Conservation (phyloP, 2,797 vertebrate species). For the Salmo trutta region DNA sequence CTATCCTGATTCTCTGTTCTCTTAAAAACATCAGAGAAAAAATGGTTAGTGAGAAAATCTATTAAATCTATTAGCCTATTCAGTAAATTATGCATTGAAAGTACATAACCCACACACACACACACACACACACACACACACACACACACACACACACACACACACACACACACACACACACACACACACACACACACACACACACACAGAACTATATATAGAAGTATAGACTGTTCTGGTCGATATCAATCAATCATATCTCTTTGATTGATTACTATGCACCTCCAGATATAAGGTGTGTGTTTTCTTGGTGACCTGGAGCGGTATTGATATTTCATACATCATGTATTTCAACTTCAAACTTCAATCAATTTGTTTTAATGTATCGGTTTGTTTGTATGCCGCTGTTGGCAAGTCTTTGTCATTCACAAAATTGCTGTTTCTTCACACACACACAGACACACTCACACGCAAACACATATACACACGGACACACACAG, state of each 20-base stretch:
- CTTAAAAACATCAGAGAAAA: neutral
- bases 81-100: neutral
- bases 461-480: neutral
- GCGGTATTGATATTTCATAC: constrained; percentile 38
- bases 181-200: too few species aligned
- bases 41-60: neutral
- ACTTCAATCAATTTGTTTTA: constrained; percentile 31
- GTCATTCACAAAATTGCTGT: constrained; percentile 7
- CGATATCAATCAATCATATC: constrained; percentile 9
- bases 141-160: neutral
- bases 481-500: too few species aligned
- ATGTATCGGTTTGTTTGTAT: constrained; percentile 18
- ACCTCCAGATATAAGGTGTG: constrained; percentile 15
- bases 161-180: too few species aligned
- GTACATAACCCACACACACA: neutral
- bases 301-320: neutral
- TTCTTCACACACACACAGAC: neutral
- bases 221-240: constrained; percentile 11
- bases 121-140: too few species aligned
- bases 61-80: neutral
- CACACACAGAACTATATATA: neutral
- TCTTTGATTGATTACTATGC: constrained; percentile 21
- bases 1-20: neutral
- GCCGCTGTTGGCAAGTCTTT: constrained; percentile 30
- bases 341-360: constrained; percentile 37